Percentiles rank a stretch among this genome's conserved stretches.
Evolutionary conservation across 2,113 vertebrate species (phyloP).

Genomic region (Emydura subglobosa): DNA sequence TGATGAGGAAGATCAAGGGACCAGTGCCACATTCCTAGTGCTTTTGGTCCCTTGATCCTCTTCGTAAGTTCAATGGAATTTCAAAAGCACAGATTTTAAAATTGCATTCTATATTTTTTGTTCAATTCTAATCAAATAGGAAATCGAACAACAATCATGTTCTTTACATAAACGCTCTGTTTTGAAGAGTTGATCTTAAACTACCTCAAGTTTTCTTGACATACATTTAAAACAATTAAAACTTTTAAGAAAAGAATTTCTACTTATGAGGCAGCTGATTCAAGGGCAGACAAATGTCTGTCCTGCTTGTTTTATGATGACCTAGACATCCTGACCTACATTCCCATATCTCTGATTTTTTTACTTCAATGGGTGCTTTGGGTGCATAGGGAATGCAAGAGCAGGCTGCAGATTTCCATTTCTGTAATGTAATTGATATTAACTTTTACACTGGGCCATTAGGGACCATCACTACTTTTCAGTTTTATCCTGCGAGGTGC

Average conservation of each 20-base stretch:
- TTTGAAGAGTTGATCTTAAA: slow-evolving; percentile 31
- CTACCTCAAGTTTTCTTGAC: background rate
- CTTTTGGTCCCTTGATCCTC: background rate
- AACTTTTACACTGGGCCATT: background rate
- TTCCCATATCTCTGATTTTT: background rate
- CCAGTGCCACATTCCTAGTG: background rate
- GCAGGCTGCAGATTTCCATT: background rate
- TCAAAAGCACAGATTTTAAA: slow-evolving; percentile 18
- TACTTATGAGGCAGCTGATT: background rate
- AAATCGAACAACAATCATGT: slow-evolving; percentile 47
- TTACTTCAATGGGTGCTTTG: background rate
- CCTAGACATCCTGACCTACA: background rate
- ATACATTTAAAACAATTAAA: background rate
- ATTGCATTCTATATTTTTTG: background rate
- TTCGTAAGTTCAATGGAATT: background rate
- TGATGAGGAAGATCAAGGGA: slow-evolving; percentile 52
- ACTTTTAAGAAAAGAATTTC: background rate
- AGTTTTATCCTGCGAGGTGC: background rate
- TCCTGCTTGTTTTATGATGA: background rate
- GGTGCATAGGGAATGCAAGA: background rate
- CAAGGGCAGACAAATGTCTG: background rate
- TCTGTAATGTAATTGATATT: background rate
- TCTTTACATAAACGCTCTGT: background rate
- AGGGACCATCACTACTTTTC: background rate
- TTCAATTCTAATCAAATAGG: slow-evolving; percentile 49